phyloP scores from a whole-genome alignment of 2,113 vertebrate species.

The Thomomys bottae region DNA sequence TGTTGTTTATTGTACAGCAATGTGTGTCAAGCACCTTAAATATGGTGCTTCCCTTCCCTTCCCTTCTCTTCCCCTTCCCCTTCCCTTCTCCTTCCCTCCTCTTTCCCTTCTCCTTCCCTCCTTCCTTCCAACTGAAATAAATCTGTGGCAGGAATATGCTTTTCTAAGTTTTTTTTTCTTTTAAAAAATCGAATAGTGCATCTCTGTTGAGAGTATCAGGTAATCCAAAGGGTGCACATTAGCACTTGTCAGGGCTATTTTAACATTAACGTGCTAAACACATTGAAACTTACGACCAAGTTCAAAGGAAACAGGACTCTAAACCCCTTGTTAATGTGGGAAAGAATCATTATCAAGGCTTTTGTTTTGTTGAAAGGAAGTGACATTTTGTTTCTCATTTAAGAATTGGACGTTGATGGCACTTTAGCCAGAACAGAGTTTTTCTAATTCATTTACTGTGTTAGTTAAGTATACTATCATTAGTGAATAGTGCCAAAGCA shows the following conservation, averaged over 20 bases:
- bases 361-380: slow-evolving; percentile 69
- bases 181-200: background rate
- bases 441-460: slow-evolving; percentile 48
- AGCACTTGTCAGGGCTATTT: slow-evolving; percentile 63
- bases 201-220: slow-evolving; percentile 58
- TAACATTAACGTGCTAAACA: slow-evolving; percentile 64
- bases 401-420: slow-evolving; percentile 75
- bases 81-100: background rate
- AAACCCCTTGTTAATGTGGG: slow-evolving; percentile 63
- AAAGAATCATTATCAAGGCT: slow-evolving; percentile 64
- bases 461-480: slow-evolving; percentile 62
- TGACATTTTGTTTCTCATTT: slow-evolving; percentile 71
- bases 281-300: slow-evolving; percentile 70
- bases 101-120: background rate
- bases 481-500: slow-evolving; percentile 54
- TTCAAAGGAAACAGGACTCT: slow-evolving; percentile 68
- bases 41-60: too few relatives aligned
- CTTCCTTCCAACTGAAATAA: slow-evolving; percentile 23
- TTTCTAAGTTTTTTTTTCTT: background rate
- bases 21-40: background rate
- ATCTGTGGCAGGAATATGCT: background rate
- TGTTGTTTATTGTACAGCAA: background rate
- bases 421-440: slow-evolving; percentile 54
- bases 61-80: background rate
- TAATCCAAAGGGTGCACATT: slow-evolving; percentile 74